Base-by-base conservation (phyloP, 2,888 invertebrate species). In the Catocala nupta region DNA sequence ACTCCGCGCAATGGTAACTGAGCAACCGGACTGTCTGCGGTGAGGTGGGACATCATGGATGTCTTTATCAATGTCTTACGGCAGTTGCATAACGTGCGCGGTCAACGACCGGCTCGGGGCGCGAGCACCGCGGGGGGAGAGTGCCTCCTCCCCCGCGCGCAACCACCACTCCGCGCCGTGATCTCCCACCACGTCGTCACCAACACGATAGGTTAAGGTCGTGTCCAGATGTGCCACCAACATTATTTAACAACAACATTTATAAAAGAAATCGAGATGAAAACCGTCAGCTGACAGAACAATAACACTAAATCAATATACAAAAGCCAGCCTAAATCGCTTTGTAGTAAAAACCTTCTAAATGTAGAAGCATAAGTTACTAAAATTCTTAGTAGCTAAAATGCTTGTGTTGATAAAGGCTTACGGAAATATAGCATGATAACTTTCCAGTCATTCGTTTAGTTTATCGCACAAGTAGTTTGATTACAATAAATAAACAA, bases 31-130 rank as follows among this genome's bases (percentile, higher is more conserved):
- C 64, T 54, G 56, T 10, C 54, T 42, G 51, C 51, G 58, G 52
- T 25, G 59, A 48, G 53, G 51, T 53, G 56, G 73, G 77, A 77
- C 69, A 71, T 77, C 71, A 71, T 71, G 68, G 70, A 70, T 72
- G 70, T 76, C 78, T 67, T 78, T 83, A 84, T 83, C 81, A 81
- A 77, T 77, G 76, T 76, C 75, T 84, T 78, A 71, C 76, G 70
- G 70, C 64, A 71, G 73, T 85, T 86, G 85, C 84, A 84, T 86
- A 85, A 86, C 80, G 76, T 62, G 61, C 59, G 79, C 77, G 86
- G 86, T 77, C 84, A 71, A 53, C 73, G 81, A 80, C 81, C 77
- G 73, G 60, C 63, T n/a, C 51, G 43, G 58, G 56, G 63, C 68
- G 65, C 68, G 65, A 69, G 70, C 68, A 65, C 63, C 64, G 70